Base-by-base conservation (phyloP, 2,797 vertebrate genomes). In the Ceyx erithaca region DNA sequence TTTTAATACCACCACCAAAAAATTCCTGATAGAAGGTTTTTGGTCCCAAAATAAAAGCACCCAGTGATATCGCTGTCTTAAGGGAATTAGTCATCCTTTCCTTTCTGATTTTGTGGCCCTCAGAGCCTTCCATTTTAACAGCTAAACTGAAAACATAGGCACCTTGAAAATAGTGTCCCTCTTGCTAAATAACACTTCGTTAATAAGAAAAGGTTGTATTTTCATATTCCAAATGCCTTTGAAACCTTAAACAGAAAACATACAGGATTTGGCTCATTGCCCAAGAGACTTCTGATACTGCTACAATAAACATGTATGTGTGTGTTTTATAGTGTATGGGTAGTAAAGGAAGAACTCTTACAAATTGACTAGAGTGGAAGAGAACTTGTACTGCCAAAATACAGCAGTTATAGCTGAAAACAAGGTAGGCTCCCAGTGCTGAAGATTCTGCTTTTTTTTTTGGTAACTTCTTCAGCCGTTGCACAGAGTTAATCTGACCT, bases 261-360 rank as follows among this genome's bases (percentile, higher is more conserved):
- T 15, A 35, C 17, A 41, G n/a, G 59, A 62, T 31, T 20, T 49
- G 22, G 17, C 59, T 35, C 15, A 23, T 9, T 33, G 35, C 18
- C 68, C 55, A 37, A 14, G 21, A 19, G 67, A 20, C 45, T 45
- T 66, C 61, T 76, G 58, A 35, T 68, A 6, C 10, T 30, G 13
- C 13, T 30, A 30, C 1, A 1, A 31, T 14, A n/a, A 88, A 71
- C 35, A 37, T 5, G 12, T 14, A 1, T 17, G 19, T 0, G 2
- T 20, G 12, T 4, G 15, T 54, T 59, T 55, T 43, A 30, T 2
- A 46, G 40, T 40, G 6, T 13, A 14, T 16, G 35, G 28, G 62
- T 9, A 43, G 37, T 4, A 31, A 81, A 79, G 33, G 63, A 54
- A 63, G 48, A 73, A 30, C 22, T 33, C 43, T 26, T 10, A 37